A percentile compares a stretch with the other conserved stretches of the same genome.
phyloP scores from a whole-genome alignment of 2,888 invertebrate genomes.

The Netelia virgata region DNA sequence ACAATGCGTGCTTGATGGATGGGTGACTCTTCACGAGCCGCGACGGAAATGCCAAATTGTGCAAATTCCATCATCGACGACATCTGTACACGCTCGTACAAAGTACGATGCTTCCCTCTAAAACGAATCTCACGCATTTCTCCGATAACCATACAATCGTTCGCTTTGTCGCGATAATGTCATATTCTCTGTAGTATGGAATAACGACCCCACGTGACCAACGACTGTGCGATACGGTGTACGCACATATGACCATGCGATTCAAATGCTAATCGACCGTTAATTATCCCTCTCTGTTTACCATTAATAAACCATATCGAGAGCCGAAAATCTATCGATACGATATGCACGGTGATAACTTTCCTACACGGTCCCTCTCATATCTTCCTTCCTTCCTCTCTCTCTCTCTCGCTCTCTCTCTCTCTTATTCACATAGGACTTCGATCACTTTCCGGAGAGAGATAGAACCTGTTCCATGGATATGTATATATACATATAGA shows the following conservation, averaged over 20 bases:
- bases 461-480: not conserved
- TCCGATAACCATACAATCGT: no score
- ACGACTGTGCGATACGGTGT: not conserved
- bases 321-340: slow-evolving; percentile 29
- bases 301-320: slow-evolving; percentile 49
- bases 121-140: no score
- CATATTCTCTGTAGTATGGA: no score
- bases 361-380: slow-evolving; percentile 36
- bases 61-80: no score
- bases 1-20: no score
- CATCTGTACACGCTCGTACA: no score
- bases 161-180: no score
- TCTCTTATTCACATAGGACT: slow-evolving; percentile 32
- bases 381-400: slow-evolving; percentile 35
- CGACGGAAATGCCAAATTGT: no score
- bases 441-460: slow-evolving; percentile 47
- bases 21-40: no score
- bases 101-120: no score
- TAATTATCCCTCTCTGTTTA: slow-evolving; percentile 45
- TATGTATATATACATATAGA: slow-evolving; percentile 22
- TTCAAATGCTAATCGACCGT: slow-evolving; percentile 40
- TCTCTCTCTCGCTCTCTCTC: slow-evolving; percentile 17
- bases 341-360: slow-evolving; percentile 51
- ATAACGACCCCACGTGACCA: no score
- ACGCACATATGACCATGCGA: slow-evolving; percentile 4